Evolutionary conservation across 2,888 invertebrate genomes (phyloP).

Genomic region (Parapristionchus giblindavisi): DNA sequence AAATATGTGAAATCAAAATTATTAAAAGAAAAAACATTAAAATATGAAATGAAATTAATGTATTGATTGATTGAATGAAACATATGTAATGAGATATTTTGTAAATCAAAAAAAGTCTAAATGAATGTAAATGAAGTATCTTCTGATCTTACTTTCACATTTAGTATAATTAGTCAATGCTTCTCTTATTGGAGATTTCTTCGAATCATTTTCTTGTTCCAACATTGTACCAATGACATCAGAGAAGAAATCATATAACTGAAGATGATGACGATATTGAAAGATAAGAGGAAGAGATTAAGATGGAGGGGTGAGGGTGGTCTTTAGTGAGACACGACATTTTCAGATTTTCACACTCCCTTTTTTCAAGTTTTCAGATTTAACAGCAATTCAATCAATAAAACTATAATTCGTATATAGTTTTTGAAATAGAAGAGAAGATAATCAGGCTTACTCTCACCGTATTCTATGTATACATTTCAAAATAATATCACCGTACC

Average conservation of each 20-base stretch:
- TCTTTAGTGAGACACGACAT: background rate
- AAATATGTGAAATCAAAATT: too few species aligned
- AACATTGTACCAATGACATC: slow-evolving; percentile 87
- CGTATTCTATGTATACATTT: too few species aligned
- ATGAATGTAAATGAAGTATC: background rate
- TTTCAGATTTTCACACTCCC: background rate
- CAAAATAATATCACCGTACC: too few species aligned
- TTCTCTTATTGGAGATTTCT: slow-evolving; percentile 33
- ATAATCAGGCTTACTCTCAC: too few species aligned
- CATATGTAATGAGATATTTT: background rate
- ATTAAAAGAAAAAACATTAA: background rate
- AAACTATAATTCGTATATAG: too few species aligned
- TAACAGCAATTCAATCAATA: too few species aligned
- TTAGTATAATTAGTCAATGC: slow-evolving; percentile 14
- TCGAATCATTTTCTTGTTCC: slow-evolving; percentile 44
- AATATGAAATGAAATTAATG: background rate
- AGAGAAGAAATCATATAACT: slow-evolving; percentile 94
- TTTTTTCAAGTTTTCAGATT: too few species aligned
- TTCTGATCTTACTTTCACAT: too few species aligned
- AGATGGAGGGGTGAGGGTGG: too few species aligned
- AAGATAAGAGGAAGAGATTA: too few species aligned
- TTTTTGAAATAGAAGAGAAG: too few species aligned
- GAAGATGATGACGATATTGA: too few species aligned
- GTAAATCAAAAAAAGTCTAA: background rate
- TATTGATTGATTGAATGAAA: background rate